Conservation (phyloP, 2,888 invertebrate genomes). For the Melinopterus prodromus region DNA sequence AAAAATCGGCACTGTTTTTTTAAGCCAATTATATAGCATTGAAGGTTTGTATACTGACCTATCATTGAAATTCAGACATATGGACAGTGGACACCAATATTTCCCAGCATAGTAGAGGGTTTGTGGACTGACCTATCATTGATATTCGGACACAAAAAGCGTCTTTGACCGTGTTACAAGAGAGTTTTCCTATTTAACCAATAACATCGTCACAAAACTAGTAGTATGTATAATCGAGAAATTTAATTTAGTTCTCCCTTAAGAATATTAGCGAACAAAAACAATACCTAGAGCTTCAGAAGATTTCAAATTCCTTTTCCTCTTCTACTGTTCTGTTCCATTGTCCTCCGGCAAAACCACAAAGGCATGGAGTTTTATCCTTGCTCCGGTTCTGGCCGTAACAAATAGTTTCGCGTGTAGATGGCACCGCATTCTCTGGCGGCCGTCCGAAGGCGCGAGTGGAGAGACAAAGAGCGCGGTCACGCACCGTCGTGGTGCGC, state of each 20-base stretch:
- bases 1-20: too few relatives aligned
- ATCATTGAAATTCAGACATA: not conserved
- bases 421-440: constrained; percentile 31
- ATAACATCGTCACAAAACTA: too few relatives aligned
- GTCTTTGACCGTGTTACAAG: not conserved
- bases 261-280: not conserved
- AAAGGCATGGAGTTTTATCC: not conserved
- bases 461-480: constrained; percentile 40
- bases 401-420: constrained; percentile 26
- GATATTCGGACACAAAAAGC: too few relatives aligned
- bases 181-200: not conserved
- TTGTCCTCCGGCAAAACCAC: not conserved
- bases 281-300: not conserved
- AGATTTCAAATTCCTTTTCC: not conserved
- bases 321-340: not conserved
- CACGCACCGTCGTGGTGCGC: constrained; percentile 52
- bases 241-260: not conserved
- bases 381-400: not conserved
- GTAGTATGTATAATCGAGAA: too few relatives aligned
- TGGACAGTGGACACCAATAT: not conserved
- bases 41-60: too few relatives aligned
- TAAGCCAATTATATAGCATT: too few relatives aligned
- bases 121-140: not conserved
- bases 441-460: not conserved
- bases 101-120: not conserved